phyloP scores from a whole-genome alignment of 2,113 vertebrate species.

The Apteryx mantelli region DNA sequence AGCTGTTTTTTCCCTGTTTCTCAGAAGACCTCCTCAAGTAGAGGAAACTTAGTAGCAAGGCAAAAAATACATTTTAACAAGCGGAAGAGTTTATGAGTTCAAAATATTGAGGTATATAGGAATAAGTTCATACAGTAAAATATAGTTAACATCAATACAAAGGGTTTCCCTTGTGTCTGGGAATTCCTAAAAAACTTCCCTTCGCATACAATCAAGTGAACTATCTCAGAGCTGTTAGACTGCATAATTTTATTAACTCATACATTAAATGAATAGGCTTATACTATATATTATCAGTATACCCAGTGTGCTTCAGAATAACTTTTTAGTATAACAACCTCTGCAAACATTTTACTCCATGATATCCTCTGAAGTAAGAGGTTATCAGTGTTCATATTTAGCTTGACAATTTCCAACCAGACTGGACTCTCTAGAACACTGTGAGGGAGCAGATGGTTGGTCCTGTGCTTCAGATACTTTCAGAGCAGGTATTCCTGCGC shows the following conservation, averaged over 20 bases:
- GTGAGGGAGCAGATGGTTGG: rapidly evolving
- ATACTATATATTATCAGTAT: background rate
- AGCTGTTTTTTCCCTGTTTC: background rate
- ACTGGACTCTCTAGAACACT: background rate
- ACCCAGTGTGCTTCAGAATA: rapidly evolving
- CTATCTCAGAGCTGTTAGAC: background rate
- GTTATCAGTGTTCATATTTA: rapidly evolving
- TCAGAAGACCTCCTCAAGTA: background rate
- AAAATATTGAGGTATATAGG: background rate
- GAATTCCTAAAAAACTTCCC: background rate
- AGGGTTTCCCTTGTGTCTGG: background rate
- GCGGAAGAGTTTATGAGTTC: background rate
- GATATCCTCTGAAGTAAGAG: background rate
- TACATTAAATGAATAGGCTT: background rate
- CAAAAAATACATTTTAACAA: background rate
- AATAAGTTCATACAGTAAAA: background rate
- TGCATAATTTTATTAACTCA: background rate
- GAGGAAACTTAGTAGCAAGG: rapidly evolving
- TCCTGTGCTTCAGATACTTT: rapidly evolving
- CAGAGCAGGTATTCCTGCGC: background rate
- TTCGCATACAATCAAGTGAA: background rate
- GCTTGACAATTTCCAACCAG: background rate
- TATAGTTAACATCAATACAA: background rate
- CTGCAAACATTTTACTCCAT: background rate
- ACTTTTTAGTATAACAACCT: background rate